Conservation (phyloP, 2,888 invertebrate species). For the Autographa pulchrina region DNA sequence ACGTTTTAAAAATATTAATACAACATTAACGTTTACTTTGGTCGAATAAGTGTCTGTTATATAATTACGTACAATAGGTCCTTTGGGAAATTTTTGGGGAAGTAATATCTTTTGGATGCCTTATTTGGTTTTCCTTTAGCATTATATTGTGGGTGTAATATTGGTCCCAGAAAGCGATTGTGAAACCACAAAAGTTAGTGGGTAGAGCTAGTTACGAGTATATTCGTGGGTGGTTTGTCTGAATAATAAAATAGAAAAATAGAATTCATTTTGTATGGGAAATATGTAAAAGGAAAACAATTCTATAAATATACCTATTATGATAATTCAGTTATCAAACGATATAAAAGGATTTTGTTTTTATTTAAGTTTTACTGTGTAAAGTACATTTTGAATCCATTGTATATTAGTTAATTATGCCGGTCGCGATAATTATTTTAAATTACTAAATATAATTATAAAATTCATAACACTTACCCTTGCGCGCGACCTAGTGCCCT, state of each 20-base stretch:
- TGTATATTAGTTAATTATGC: too few relatives aligned
- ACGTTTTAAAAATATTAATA: not conserved
- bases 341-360: too few relatives aligned
- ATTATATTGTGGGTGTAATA: not conserved
- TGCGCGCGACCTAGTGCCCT: conserved; percentile 82
- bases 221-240: not conserved
- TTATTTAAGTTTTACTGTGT: too few relatives aligned
- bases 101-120: not conserved
- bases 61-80: conserved; percentile 4
- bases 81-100: not conserved
- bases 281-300: too few relatives aligned
- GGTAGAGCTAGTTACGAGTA: not conserved
- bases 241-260: not conserved
- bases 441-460: not conserved
- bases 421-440: not conserved
- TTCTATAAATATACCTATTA: too few relatives aligned
- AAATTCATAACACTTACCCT: conserved; percentile 76
- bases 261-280: too few relatives aligned
- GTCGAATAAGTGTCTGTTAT: not conserved
- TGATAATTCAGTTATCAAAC: too few relatives aligned
- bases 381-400: too few relatives aligned
- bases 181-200: not conserved
- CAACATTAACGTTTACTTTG: not conserved
- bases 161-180: not conserved
- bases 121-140: not conserved